Evolutionary conservation across 2,797 vertebrate species (phyloP).

Genomic region (Gila robusta): DNA sequence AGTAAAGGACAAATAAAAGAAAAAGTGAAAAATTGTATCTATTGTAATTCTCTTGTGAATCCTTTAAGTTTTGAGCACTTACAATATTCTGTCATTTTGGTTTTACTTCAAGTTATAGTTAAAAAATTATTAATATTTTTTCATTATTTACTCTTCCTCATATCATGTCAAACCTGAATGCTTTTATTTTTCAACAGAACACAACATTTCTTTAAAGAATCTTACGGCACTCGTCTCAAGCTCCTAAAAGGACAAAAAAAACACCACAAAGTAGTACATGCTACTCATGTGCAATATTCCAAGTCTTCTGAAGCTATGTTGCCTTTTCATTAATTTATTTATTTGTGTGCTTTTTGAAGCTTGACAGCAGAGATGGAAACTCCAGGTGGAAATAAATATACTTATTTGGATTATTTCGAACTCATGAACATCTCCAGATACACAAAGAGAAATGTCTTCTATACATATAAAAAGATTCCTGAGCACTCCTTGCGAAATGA

Average conservation of each 20-base stretch:
- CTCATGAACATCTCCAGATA: not conserved
- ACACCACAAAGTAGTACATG: not conserved
- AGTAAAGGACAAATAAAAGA: not conserved
- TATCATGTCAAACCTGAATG: not conserved
- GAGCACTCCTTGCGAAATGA: not conserved
- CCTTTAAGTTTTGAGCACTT: not conserved
- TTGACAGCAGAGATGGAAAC: not conserved
- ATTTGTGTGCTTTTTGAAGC: conserved; percentile 17
- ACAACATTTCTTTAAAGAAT: not conserved
- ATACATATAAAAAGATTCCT: not conserved
- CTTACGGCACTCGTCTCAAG: too few species aligned
- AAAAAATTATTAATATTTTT: not conserved
- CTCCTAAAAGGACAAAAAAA: not conserved
- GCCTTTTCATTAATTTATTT: conserved; percentile 5
- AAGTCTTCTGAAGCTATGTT: not conserved
- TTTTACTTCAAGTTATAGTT: not conserved
- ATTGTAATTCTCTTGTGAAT: not conserved
- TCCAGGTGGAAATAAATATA: conserved; percentile 6
- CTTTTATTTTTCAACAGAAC: not conserved
- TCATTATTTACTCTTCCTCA: not conserved
- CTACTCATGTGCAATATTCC: not conserved
- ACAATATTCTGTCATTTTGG: not conserved
- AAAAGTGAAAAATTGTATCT: not conserved
- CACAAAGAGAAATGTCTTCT: not conserved
- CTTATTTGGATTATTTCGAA: not conserved